Conservation (phyloP, 2,888 invertebrate genomes). For the Petrophora chlorosata region DNA sequence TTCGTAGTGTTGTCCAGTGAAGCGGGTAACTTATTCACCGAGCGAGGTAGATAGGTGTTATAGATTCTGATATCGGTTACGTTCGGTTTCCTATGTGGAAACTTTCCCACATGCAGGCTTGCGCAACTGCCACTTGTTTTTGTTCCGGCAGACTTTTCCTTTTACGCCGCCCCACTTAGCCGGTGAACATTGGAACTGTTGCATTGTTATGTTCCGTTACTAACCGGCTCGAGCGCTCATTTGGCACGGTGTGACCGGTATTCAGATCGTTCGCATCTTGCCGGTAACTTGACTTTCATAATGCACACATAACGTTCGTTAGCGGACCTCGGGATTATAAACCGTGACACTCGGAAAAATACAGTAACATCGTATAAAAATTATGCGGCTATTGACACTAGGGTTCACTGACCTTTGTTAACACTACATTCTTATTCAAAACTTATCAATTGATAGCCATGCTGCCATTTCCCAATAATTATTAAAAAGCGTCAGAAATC, state of each 20-base stretch:
- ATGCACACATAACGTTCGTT: constrained; percentile 11
- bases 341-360: constrained; percentile 1
- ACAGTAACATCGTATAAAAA: not conserved
- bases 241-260: constrained; percentile 40
- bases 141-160: constrained; percentile 77
- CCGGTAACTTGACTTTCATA: constrained; percentile 25
- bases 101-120: constrained; percentile 80
- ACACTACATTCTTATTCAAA: constrained; percentile 1
- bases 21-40: constrained; percentile 64
- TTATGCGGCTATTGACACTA: constrained; percentile 10
- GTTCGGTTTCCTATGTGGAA: constrained; percentile 69
- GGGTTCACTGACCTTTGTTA: constrained; percentile 6
- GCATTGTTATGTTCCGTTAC: constrained; percentile 61
- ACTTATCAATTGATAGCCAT: not conserved
- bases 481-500: too few relatives aligned
- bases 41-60: constrained; percentile 44
- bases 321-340: too few relatives aligned
- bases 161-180: constrained; percentile 60
- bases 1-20: constrained; percentile 46
- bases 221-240: constrained; percentile 43
- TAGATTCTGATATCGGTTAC: constrained; percentile 48
- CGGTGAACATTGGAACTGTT: constrained; percentile 54
- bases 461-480: too few relatives aligned
- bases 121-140: constrained; percentile 77
- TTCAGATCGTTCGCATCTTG: constrained; percentile 34